Conservation (phyloP, 2,888 invertebrate species). For the Drosophila nigricruria region DNA sequence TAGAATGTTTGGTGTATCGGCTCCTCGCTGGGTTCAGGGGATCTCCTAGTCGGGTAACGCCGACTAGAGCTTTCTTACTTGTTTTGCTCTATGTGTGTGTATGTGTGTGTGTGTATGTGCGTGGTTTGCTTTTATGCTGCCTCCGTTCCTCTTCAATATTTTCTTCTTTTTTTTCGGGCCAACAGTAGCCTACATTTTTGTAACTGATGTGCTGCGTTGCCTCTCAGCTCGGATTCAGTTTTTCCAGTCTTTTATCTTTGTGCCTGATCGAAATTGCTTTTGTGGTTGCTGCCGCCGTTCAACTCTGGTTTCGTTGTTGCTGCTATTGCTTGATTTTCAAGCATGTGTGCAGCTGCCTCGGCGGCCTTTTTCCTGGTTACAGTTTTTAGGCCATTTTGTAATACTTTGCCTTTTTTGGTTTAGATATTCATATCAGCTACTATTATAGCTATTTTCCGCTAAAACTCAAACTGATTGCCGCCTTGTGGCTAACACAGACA, state of each 20-base stretch:
- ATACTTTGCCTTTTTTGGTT: constrained; percentile 67
- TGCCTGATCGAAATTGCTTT: constrained; percentile 81
- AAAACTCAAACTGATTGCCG: constrained; percentile 82
- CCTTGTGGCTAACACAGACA: constrained; percentile 62
- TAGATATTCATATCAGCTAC: constrained; percentile 81
- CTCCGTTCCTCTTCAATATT: constrained; percentile 18
- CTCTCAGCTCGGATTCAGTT: constrained; percentile 53
- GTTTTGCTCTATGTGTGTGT: background rate
- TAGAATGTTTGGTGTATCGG: too few relatives aligned
- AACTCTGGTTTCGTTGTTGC: constrained; percentile 33
- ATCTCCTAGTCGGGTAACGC: too few relatives aligned
- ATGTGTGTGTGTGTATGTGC: constrained; percentile 43
- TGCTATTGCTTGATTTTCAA: constrained; percentile 74
- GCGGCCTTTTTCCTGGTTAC: constrained; percentile 38
- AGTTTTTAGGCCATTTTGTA: constrained; percentile 74
- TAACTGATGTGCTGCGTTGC: constrained; percentile 77
- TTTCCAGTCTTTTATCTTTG: constrained; percentile 66
- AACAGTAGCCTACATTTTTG: constrained; percentile 71
- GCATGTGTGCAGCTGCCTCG: constrained; percentile 73
- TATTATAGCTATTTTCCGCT: constrained; percentile 81
- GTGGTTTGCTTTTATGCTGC: constrained; percentile 53
- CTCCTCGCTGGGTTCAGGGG: too few relatives aligned
- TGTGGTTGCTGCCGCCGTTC: constrained; percentile 68
- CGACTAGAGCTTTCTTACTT: too few relatives aligned
- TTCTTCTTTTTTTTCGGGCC: constrained; percentile 17